Evolutionary conservation across 2,113 vertebrate genomes (phyloP).

Genomic region (Myxocyprinus asiaticus): DNA sequence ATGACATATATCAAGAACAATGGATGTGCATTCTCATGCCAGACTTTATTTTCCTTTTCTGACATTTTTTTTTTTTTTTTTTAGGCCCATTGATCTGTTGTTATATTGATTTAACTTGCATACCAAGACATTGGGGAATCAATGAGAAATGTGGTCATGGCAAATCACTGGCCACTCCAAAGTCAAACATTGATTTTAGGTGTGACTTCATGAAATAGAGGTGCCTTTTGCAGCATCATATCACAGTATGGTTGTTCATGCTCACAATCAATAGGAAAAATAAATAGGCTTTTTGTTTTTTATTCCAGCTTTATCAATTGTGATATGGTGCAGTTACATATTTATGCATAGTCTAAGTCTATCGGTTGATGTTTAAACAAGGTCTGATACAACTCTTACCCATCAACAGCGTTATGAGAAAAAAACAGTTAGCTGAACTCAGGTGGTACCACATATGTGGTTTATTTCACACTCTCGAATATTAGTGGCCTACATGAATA

Average conservation of each 20-base stretch:
- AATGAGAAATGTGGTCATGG: background rate
- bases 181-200: constrained; percentile 27
- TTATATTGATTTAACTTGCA: background rate
- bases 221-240: background rate
- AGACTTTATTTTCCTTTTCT: background rate
- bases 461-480: no score
- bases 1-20: background rate
- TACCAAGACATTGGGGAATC: background rate
- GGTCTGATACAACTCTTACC: no score
- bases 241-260: no score
- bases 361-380: background rate
- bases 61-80: background rate
- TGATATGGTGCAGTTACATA: no score
- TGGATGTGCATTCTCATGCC: background rate
- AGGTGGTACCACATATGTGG: no score
- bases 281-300: no score
- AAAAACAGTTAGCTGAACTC: no score
- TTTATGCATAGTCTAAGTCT: background rate
- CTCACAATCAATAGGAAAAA: no score
- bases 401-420: no score
- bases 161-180: background rate
- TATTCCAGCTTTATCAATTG: no score
- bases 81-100: background rate
- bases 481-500: background rate
- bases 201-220: background rate